Evolutionary conservation across 2,797 vertebrate genomes (phyloP).

Genomic region (Oreochromis mossambicus): DNA sequence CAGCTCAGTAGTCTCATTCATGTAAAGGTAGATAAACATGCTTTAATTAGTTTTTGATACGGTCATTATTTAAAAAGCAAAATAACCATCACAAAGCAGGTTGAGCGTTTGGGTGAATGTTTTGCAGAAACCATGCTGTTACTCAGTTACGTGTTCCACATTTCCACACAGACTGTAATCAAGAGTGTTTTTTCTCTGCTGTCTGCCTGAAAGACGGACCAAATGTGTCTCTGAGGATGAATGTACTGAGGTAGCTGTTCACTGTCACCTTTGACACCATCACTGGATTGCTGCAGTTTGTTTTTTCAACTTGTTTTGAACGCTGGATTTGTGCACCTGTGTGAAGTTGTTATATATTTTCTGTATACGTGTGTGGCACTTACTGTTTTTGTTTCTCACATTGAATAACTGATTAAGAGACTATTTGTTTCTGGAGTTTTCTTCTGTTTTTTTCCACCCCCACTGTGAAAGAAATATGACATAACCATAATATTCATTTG

Average conservation of each 20-base stretch:
- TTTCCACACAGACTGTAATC: neutral
- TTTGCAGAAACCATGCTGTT: neutral
- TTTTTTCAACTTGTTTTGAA: neutral
- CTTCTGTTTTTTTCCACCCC: neutral
- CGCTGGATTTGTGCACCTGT: neutral
- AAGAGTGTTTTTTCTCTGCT: neutral
- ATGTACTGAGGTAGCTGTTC: slow-evolving; percentile 34
- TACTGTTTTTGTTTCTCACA: neutral
- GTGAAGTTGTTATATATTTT: neutral
- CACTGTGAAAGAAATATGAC: neutral
- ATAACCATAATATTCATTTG: neutral
- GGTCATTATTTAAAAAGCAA: neutral
- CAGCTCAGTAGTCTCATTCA: neutral
- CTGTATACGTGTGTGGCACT: neutral
- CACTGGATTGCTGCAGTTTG: neutral
- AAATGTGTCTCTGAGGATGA: slow-evolving; percentile 1
- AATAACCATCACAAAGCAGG: neutral
- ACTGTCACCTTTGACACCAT: neutral
- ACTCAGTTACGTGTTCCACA: neutral
- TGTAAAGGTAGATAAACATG: neutral
- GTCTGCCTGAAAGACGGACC: neutral
- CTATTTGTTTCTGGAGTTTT: neutral
- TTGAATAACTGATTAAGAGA: neutral
- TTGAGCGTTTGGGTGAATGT: neutral
- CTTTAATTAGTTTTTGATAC: neutral